These are phyloP conservation scores for Corvus cornix DNA, from an alignment of 2,113 vertebrate species.

Conservation along the genomic window DNA sequence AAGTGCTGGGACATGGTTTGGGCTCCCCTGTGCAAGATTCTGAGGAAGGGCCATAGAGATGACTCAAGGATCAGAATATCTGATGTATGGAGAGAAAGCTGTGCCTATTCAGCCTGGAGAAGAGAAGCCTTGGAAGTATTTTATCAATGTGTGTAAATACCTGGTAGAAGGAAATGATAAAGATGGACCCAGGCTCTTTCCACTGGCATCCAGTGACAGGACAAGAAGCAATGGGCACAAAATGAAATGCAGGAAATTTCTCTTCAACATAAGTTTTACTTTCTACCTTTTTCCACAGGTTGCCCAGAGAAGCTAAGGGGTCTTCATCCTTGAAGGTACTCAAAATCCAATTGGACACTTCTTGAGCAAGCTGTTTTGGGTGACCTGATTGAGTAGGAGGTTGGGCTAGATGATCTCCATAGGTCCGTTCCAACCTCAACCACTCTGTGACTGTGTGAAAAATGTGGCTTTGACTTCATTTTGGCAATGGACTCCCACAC, in stretches of 20 bases:
- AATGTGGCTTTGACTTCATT: neutral
- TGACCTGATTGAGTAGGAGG: neutral
- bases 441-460: neutral
- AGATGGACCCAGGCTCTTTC: neutral
- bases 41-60: neutral
- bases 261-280: neutral
- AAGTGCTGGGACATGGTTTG: neutral
- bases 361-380: neutral
- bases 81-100: neutral
- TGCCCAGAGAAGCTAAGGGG: neutral
- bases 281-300: neutral
- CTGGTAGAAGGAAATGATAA: neutral
- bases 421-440: neutral
- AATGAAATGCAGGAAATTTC: neutral
- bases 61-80: neutral
- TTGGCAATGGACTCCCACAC: neutral
- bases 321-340: neutral
- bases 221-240: neutral
- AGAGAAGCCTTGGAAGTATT: neutral
- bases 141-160: neutral
- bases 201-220: neutral
- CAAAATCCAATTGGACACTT: neutral
- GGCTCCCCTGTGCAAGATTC: neutral
- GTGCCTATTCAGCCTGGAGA: neutral
- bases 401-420: neutral